phyloP scores from a whole-genome alignment of 2,888 invertebrate species.

The Morpho helenor region DNA sequence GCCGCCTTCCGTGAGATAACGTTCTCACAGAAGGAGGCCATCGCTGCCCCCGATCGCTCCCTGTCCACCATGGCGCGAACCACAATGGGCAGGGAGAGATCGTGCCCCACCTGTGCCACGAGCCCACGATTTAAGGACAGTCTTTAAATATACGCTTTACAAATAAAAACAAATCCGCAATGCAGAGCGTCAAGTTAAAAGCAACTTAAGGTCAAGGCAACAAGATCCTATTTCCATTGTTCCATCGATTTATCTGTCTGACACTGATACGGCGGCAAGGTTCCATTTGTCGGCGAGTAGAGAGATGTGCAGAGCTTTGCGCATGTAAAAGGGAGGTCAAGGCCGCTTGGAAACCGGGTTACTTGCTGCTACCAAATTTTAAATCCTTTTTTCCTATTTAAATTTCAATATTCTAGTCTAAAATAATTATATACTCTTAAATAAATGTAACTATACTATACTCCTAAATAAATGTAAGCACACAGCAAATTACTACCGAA shows the following conservation, averaged over 20 bases:
- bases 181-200: constrained; percentile 1
- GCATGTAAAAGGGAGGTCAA: constrained; percentile 30
- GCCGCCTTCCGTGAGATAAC: too few relatives aligned
- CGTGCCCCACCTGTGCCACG: too few relatives aligned
- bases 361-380: constrained; percentile 4
- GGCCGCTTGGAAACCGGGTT: constrained; percentile 25
- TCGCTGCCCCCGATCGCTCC: too few relatives aligned
- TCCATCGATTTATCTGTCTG: constrained; percentile 14
- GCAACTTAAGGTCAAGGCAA: constrained; percentile 2
- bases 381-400: too few relatives aligned
- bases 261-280: constrained; percentile 18
- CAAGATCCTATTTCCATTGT: constrained; percentile 4
- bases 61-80: too few relatives aligned
- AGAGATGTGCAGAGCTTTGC: constrained; percentile 21
- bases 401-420: too few relatives aligned
- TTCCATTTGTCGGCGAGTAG: constrained; percentile 23
- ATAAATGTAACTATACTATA: too few relatives aligned
- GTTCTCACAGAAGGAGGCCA: too few relatives aligned
- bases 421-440: too few relatives aligned
- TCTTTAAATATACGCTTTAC: neutral
- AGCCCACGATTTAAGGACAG: neutral
- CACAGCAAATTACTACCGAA: too few relatives aligned
- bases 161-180: constrained; percentile 7
- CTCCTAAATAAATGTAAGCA: too few relatives aligned
- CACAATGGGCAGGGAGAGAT: too few relatives aligned